Percentiles rank a stretch among this genome's conserved stretches.
Conservation (phyloP, 2,888 invertebrate species). For the Protonemura montana region DNA sequence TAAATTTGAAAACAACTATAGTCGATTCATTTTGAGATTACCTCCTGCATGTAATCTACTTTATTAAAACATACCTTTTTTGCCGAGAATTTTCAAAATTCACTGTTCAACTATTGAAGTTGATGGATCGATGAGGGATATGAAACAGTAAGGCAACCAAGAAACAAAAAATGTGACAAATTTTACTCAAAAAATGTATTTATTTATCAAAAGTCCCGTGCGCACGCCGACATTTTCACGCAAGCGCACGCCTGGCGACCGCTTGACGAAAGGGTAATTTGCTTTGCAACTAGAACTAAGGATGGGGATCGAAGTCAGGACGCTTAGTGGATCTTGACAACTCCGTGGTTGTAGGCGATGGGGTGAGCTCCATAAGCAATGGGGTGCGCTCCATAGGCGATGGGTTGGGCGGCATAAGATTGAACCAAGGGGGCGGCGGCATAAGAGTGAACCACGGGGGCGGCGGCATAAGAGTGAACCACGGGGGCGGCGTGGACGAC, state of each 20-base stretch:
- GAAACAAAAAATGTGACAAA: not conserved
- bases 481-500: slow-evolving; percentile 43
- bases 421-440: slow-evolving; percentile 47
- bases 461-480: slow-evolving; percentile 43
- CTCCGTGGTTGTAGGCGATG: slow-evolving; percentile 46
- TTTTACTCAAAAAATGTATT: not conserved
- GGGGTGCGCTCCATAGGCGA: slow-evolving; percentile 38
- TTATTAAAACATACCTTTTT: too few species aligned
- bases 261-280: not conserved
- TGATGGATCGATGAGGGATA: too few species aligned
- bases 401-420: slow-evolving; percentile 43
- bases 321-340: slow-evolving; percentile 30
- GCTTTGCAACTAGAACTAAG: not conserved
- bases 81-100: too few species aligned
- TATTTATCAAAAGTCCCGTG: not conserved
- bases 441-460: slow-evolving; percentile 45
- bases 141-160: too few species aligned
- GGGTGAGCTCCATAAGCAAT: slow-evolving; percentile 45
- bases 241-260: not conserved
- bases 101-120: too few species aligned
- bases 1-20: too few species aligned
- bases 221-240: too few species aligned
- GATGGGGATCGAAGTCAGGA: not conserved
- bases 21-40: too few species aligned
- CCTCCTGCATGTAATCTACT: too few species aligned